Evolutionary conservation across 2,888 invertebrate genomes (phyloP), one percentile per base, ranked within the genome.

Genomic region (Taenaris catops): DNA sequence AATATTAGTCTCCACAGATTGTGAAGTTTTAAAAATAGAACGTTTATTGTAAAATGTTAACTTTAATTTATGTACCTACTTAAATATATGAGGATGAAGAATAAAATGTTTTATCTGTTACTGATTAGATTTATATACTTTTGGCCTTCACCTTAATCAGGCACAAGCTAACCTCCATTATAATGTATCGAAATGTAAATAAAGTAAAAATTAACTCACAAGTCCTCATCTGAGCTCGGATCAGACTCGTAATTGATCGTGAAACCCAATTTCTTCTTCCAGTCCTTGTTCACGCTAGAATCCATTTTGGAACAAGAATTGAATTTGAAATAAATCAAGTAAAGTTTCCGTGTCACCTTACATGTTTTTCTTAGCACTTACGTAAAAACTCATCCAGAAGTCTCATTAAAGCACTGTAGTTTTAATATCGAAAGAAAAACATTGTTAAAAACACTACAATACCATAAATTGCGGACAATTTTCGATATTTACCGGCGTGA

Each of bases 191-290:
- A n/a, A n/a, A n/a, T n/a, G n/a, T n/a, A n/a, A n/a, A n/a, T n/a
- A n/a, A 25, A 37, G 27, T 25, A 14, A 7, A 28, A 23, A 10
- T 10, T 41, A 49, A 79, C 84, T 81, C 55, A 86, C 84, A 66
- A 65, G 48, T 88, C 88, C 41, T 88, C 87, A 11, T 87, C 88
- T 0, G 84, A 81, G 41, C 76, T 80, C 38, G 75, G 79, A n/a
- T 66, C 76, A 1, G 87, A 83, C 43, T 73, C 70, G 46, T 78
- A 87, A 57, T 88, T 88, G 36, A 88, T 87, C 25, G 80, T 72
- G 41, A 88, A 80, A 4, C 87, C 87, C 29, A 88, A 58, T 31
- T 72, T 70, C 38, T 70, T 74, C 57, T 86, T 89, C 87, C 88
- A 88, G 44, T 87, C 86, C 25, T 70, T 66, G 46, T 83, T 79